Conservation (phyloP, 1,140 invertebrate genomes). For the Microplitis demolitor region DNA sequence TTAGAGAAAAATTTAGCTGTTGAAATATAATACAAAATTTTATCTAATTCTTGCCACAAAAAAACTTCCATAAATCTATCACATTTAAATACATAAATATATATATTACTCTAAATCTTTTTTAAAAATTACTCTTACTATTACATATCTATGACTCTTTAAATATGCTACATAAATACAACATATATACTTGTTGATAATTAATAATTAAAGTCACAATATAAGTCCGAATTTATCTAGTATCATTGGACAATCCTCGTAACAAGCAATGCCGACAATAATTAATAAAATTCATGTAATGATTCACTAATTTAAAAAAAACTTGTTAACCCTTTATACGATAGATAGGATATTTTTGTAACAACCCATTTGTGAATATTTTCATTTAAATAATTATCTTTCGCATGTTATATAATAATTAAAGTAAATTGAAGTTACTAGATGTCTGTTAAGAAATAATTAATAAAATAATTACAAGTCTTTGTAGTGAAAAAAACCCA, state of each 20-base stretch:
- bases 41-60: no score
- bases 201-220: not conserved
- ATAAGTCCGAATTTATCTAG: slow-evolving; percentile 16
- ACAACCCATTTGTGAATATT: slow-evolving; percentile 38
- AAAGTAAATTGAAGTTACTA: not conserved
- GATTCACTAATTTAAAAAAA: slow-evolving; percentile 33
- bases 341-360: slow-evolving; percentile 60
- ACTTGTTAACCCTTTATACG: slow-evolving; percentile 34
- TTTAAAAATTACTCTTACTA: not conserved
- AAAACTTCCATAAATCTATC: no score
- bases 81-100: no score
- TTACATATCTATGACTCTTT: not conserved
- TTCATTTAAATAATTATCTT: slow-evolving; percentile 32
- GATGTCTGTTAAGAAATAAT: not conserved
- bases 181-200: not conserved
- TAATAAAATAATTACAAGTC: no score
- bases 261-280: slow-evolving; percentile 59
- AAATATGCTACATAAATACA: not conserved
- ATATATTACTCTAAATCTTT: no score
- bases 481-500: not conserved
- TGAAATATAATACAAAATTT: no score
- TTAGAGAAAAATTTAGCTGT: no score
- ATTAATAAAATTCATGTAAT: slow-evolving; percentile 37
- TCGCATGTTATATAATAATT: slow-evolving; percentile 27
- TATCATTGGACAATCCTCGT: slow-evolving; percentile 50